A percentile compares a stretch with the other conserved stretches of the same genome.
These are phyloP conservation scores for Mastomys natalensis DNA, from an alignment of 2,113 vertebrate species.

Conservation along the genomic window DNA sequence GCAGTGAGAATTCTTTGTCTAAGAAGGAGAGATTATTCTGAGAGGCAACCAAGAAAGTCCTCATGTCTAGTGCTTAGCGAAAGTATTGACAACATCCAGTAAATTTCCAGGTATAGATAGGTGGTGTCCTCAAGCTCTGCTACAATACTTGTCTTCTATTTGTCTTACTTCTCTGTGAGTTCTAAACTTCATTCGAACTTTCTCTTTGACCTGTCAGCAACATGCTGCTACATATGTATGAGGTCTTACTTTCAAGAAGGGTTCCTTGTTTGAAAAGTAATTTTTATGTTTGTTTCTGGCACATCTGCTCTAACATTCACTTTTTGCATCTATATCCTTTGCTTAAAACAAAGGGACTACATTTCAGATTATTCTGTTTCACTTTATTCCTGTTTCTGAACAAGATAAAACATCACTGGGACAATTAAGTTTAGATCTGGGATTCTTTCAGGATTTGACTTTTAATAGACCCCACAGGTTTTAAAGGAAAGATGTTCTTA, in stretches of 20 bases:
- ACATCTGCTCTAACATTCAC: background rate
- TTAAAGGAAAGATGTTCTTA: background rate
- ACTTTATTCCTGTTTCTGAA: background rate
- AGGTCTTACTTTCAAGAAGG: background rate
- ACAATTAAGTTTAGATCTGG: background rate
- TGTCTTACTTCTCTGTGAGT: background rate
- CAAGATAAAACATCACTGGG: background rate
- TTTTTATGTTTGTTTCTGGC: background rate
- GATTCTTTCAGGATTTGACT: slow-evolving; percentile 8
- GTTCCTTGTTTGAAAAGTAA: background rate
- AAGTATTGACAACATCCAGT: background rate
- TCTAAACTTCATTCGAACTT: background rate
- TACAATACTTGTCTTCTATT: background rate
- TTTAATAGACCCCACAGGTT: background rate
- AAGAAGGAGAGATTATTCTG: background rate
- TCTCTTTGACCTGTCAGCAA: background rate
- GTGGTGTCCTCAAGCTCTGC: background rate
- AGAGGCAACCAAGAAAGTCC: background rate
- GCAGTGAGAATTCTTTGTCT: background rate
- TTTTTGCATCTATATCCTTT: background rate
- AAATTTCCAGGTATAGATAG: background rate
- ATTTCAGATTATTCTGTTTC: background rate
- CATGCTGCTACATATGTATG: background rate
- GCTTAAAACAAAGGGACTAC: background rate
- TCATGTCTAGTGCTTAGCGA: background rate